Percentiles rank a stretch among this genome's conserved stretches.
These are phyloP conservation scores for Microctonus brassicae DNA, from an alignment of 2,888 invertebrate species.

Conservation along the genomic window DNA sequence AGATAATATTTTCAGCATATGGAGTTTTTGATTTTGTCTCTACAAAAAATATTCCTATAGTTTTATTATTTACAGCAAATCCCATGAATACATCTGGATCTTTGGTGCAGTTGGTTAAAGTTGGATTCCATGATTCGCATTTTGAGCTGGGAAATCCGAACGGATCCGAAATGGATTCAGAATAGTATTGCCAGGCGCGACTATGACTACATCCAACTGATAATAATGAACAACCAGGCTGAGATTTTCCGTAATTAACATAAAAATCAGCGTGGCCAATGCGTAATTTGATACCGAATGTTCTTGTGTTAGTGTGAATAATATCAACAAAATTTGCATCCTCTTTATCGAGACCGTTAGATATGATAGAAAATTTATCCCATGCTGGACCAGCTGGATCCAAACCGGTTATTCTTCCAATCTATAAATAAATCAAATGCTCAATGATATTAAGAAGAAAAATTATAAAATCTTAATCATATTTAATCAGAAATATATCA, in stretches of 20 bases:
- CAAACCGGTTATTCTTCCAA: conserved; percentile 69
- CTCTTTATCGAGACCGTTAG: conserved; percentile 71
- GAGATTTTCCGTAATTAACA: conserved; percentile 77
- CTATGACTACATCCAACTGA: background rate
- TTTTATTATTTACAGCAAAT: background rate
- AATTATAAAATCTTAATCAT: too few species aligned
- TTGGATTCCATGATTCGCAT: background rate
- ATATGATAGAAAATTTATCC: conserved; percentile 62
- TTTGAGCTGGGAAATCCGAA: background rate
- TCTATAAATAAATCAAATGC: background rate
- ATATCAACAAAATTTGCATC: conserved; percentile 76
- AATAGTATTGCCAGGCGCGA: background rate
- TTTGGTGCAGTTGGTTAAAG: background rate
- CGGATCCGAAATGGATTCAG: background rate
- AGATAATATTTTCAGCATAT: background rate
- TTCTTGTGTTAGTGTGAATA: conserved; percentile 75
- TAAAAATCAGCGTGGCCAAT: conserved; percentile 76
- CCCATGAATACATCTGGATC: background rate
- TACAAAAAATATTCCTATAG: background rate
- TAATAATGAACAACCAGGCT: conserved; percentile 76
- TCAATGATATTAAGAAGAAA: too few species aligned
- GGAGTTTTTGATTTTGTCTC: background rate
- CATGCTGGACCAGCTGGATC: conserved; percentile 78
- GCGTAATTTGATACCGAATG: conserved; percentile 54
- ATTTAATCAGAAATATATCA: too few species aligned